Conservation (phyloP, 2,888 invertebrate genomes). For the Alentia gelatinosa region DNA sequence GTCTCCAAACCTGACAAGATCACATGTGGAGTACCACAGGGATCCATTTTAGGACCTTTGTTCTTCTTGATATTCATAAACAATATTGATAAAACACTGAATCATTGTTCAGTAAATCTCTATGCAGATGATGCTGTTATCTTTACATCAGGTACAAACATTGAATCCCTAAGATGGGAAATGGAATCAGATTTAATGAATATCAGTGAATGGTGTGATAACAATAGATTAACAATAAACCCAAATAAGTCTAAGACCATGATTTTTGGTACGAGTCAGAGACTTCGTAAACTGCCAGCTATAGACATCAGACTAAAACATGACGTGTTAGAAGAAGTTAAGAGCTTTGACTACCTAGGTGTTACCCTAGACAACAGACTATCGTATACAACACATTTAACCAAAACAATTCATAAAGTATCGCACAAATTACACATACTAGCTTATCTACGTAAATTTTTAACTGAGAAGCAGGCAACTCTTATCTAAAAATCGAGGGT, state of each 20-base stretch:
- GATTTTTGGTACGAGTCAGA: neutral
- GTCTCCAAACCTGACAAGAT: neutral
- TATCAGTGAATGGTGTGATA: neutral
- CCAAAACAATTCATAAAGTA: too few relatives aligned
- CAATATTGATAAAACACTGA: neutral
- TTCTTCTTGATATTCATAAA: neutral
- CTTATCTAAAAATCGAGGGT: too few relatives aligned
- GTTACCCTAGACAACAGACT: neutral
- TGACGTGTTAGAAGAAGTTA: neutral
- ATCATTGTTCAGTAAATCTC: neutral
- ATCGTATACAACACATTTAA: neutral
- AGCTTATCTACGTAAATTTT: too few relatives aligned
- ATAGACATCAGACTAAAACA: neutral
- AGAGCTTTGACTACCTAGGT: neutral
- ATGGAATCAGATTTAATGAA: neutral
- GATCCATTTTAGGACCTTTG: too few relatives aligned
- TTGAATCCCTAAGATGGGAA: neutral
- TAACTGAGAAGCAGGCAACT: too few relatives aligned
- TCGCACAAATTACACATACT: too few relatives aligned
- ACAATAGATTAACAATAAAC: neutral
- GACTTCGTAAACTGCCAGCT: too few relatives aligned
- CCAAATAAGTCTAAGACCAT: neutral
- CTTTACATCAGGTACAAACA: too few relatives aligned
- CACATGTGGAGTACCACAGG: neutral
- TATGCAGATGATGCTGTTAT: neutral